Evolutionary conservation across 2,113 vertebrate species (phyloP).

Genomic region (Corvus hawaiiensis): DNA sequence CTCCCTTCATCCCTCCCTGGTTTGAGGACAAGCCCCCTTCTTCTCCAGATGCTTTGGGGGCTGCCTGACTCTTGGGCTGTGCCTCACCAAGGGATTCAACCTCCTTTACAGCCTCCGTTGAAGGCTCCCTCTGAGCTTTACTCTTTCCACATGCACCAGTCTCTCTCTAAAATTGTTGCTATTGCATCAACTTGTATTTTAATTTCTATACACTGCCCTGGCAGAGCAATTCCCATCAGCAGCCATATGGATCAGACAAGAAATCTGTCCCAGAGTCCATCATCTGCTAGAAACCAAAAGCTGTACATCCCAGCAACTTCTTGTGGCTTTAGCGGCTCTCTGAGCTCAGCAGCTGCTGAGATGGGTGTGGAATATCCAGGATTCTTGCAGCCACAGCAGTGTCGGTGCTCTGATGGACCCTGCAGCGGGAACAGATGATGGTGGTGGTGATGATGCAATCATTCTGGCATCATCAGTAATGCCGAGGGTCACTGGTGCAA

Average conservation of each 20-base stretch:
- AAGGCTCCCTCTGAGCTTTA: neutral
- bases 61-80: neutral
- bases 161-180: neutral
- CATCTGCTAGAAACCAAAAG: neutral
- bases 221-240: neutral
- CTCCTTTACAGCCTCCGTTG: neutral
- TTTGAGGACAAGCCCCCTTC: neutral
- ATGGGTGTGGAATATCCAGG: accelerated
- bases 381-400: neutral
- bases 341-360: neutral
- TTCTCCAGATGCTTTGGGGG: neutral
- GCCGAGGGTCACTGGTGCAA: neutral
- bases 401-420: accelerated
- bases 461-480: neutral
- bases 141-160: neutral
- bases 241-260: neutral
- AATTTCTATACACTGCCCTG: accelerated
- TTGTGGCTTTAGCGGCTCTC: neutral
- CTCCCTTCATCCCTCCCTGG: neutral
- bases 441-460: neutral
- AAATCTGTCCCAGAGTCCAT: neutral
- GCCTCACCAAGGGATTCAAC: accelerated
- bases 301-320: neutral
- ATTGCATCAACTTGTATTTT: accelerated
- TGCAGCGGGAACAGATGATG: neutral